Evolutionary conservation across 2,888 invertebrate genomes (phyloP).

Genomic region (Frankliniella fusca): DNA sequence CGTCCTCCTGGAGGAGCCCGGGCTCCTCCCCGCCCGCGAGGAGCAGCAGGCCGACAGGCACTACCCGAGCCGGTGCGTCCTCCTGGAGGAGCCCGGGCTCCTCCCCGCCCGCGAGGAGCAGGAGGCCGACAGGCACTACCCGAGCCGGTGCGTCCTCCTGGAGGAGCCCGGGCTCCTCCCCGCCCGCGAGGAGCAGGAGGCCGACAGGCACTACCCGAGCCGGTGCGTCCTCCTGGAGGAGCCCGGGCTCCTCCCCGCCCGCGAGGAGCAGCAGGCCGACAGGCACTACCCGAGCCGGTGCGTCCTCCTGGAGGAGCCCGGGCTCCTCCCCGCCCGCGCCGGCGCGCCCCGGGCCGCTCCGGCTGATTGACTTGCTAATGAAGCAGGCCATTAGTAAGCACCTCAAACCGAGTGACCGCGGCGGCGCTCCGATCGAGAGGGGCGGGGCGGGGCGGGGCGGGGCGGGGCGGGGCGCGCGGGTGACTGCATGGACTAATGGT

Average conservation of each 20-base stretch:
- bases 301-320: not conserved
- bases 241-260: not conserved
- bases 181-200: not conserved
- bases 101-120: not conserved
- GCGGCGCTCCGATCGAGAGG: not conserved
- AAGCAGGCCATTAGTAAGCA: slow-evolving; percentile 20
- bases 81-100: not conserved
- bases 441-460: not conserved
- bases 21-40: not conserved
- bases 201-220: too few relatives aligned
- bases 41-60: too few relatives aligned
- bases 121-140: too few relatives aligned
- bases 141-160: not conserved
- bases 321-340: not conserved
- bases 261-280: too few relatives aligned
- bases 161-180: not conserved
- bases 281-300: too few relatives aligned
- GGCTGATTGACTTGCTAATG: slow-evolving; percentile 22
- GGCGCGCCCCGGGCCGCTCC: not conserved
- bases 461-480: not conserved
- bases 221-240: not conserved
- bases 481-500: not conserved
- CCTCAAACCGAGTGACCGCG: slow-evolving; percentile 11
- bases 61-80: too few relatives aligned
- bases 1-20: not conserved